Base-by-base conservation (phyloP, 2,888 invertebrate genomes). In the Unio pictorum region DNA sequence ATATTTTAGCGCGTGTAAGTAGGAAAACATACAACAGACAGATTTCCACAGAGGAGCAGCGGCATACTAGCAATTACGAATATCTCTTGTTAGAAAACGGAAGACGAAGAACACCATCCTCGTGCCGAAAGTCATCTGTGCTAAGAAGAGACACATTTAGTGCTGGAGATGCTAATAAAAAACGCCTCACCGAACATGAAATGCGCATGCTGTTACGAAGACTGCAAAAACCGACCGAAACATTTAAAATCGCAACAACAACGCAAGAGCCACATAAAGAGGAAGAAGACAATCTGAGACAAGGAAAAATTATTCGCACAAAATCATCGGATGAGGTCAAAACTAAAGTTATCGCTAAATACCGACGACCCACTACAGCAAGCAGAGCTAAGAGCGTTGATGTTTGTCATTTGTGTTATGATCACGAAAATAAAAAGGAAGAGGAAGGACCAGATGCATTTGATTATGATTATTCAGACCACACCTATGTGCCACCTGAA, bases 311-410 rank as follows among this genome's bases (percentile, higher is more conserved):
- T 67, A 71, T 74, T 54, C 74, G 81, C 15, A 66, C 76, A 4
- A 75, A 75, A 64, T 74, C 76, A 0, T 71, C 77, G 17, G 72
- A 74, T 34, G 61, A 63, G 4, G 64, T 64, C 15, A 64, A 60
- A 23, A 71, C 69, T 17, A 80, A 79, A 67, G 62, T 67, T 18
- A 58, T 81, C 4, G 74, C 66, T 6, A 75, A 80, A 64, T 72
- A 80, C 56, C 75, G 78, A 61, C 75, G 82, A 62, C 82, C 82
- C 57, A 82, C 82, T 34, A 82, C 82, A 15, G 82, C 82, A 65
- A 80, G 78, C 5, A 69, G 78, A 56, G 82, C 82, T 7, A 82
- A 82, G 64, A 69, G 71, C 18, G 26, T 79, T 26, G 72, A 74
- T 55, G 60, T 71, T 23, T 82, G 82, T 70, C 82, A 82, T 64